Evolutionary conservation across 1,140 invertebrate genomes (phyloP), one percentile per base, ranked within the genome.

Genomic region (Phymastichus coffea): DNA sequence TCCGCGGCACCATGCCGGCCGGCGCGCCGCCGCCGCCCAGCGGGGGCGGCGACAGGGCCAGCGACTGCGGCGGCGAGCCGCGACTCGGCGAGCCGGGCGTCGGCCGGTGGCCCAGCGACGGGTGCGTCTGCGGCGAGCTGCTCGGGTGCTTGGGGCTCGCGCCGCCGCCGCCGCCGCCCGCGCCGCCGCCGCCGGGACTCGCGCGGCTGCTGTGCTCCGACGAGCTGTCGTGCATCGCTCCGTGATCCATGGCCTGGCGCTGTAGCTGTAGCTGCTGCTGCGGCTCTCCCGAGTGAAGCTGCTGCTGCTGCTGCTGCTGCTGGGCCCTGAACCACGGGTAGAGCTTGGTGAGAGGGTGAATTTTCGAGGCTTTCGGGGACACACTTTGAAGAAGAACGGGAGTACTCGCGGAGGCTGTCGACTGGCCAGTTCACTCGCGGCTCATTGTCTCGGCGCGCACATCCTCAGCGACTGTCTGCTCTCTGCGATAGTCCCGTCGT

Each of bases 41-140:
- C 54, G 73, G 75, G 23, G 75, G 76, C n/a, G 90, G 85, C 20
- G 74, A 74, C 17, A 90, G 85, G 48, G 90, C 90, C 66, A 88
- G 88, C 75, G 90, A 79, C 35, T 78, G 82, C 66, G 86, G 82
- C 35, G 86, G 85, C 53, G 86, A 75, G 53, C 82, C 76, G 64
- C 81, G 78, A 3, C 82, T 79, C 67, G 85, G 81, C 67, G 85
- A 78, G 26, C 78, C 79, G 48, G 80, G 68, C 35, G 76, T 79
- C 55, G 72, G 79, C 64, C 72, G 79, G 57, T 75, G 74, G 69
- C 77, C 38, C 15, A 30, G 75, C 66, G 78, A 76, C 43, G 70
- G 71, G 68, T 80, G 77, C 69, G 81, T 68, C 65, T 81, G 68
- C 66, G 77, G 61, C 30, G 70, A 65, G 67, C 70, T 70, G 52